phyloP scores from a whole-genome alignment of 2,888 invertebrate genomes.

The Aplocera efformata region DNA sequence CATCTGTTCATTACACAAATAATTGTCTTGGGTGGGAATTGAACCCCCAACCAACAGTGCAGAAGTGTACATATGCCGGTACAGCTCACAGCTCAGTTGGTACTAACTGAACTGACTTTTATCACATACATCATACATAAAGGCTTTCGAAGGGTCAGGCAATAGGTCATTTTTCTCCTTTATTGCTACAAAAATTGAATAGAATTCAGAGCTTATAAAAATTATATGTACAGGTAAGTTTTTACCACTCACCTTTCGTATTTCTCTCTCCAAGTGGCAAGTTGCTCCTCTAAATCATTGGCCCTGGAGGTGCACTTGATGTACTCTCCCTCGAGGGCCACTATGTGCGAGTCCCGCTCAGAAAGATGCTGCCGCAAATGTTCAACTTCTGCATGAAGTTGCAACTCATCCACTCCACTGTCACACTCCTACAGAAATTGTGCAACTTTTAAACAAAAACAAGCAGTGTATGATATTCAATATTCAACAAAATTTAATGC shows the following conservation, averaged over 20 bases:
- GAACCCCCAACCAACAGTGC: no score
- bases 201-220: neutral
- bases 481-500: constrained; percentile 12
- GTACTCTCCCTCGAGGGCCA: constrained; percentile 92
- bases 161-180: no score
- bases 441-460: constrained; percentile 55
- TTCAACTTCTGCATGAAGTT: constrained; percentile 93
- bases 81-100: no score
- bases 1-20: no score
- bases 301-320: constrained; percentile 89
- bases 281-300: constrained; percentile 89
- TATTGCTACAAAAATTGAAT: no score
- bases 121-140: no score
- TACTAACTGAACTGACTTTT: no score
- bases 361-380: constrained; percentile 89
- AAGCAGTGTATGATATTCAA: constrained; percentile 38
- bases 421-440: constrained; percentile 65
- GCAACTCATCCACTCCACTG: constrained; percentile 72
- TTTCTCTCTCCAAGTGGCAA: constrained; percentile 94
- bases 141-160: no score
- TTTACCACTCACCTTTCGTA: constrained; percentile 84
- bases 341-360: constrained; percentile 90
- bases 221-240: neutral
- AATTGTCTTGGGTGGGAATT: no score
- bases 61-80: no score